Evolutionary conservation across 2,113 vertebrate species (phyloP).

Genomic region (Spheniscus mendiculus): DNA sequence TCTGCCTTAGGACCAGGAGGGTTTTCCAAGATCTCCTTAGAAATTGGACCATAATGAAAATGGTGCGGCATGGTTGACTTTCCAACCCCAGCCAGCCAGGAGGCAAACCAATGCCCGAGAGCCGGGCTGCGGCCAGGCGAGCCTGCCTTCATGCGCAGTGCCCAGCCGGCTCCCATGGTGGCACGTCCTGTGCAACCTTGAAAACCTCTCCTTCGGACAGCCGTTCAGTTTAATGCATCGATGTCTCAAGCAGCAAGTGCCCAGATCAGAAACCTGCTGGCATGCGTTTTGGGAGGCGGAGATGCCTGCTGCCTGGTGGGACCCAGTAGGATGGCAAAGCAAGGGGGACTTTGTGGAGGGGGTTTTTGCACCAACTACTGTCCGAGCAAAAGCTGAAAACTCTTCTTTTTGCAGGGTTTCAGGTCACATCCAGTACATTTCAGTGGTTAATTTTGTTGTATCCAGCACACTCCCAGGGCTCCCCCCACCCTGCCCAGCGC

Average conservation of each 20-base stretch:
- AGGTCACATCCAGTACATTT: not conserved
- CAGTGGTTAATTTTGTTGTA: not conserved
- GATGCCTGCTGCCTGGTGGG: not conserved
- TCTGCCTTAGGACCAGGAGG: not conserved
- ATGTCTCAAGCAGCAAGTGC: not conserved
- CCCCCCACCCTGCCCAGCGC: rapidly evolving
- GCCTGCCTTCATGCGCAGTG: not conserved
- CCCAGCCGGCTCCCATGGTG: not conserved
- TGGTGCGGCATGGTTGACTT: not conserved
- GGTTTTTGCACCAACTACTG: not conserved
- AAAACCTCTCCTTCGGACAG: rapidly evolving
- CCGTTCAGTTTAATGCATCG: not conserved
- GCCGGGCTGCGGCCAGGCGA: rapidly evolving
- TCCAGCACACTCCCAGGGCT: rapidly evolving
- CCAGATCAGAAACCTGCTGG: rapidly evolving
- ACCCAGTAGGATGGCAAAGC: not conserved
- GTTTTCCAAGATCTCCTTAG: not conserved
- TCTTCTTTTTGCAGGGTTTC: not conserved
- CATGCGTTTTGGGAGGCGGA: not conserved
- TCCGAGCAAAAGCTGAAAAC: not conserved
- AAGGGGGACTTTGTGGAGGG: not conserved
- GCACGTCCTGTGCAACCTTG: not conserved
- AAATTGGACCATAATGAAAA: not conserved
- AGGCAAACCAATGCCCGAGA: not conserved
- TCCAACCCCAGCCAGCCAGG: not conserved